phyloP scores from a whole-genome alignment of 1,140 invertebrate genomes.

The Conus ventricosus region DNA sequence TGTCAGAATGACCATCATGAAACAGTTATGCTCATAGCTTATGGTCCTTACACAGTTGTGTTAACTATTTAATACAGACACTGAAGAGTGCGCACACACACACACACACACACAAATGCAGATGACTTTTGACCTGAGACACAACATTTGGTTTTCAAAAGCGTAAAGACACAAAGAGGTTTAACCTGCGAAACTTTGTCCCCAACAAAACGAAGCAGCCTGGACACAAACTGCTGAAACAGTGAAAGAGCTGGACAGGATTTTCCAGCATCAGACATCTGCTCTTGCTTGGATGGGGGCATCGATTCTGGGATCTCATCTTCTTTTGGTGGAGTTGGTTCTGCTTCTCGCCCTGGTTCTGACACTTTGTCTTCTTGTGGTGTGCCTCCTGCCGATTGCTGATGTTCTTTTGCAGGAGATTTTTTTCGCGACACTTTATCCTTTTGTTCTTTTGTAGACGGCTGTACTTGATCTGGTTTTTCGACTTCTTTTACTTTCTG shows the following conservation, averaged over 20 bases:
- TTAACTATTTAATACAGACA: no score
- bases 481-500: not conserved
- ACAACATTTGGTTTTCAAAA: no score
- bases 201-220: not conserved
- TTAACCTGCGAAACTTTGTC: not conserved
- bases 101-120: no score
- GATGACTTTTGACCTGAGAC: no score
- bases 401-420: no score
- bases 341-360: not conserved
- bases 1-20: no score
- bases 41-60: no score
- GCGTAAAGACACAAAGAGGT: not conserved
- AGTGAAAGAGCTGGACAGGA: slow-evolving; percentile 30
- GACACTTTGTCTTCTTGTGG: not conserved
- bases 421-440: not conserved
- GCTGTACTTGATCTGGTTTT: not conserved
- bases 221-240: slow-evolving; percentile 33
- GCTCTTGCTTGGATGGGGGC: not conserved
- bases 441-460: not conserved
- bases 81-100: no score
- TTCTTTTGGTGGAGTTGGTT: not conserved
- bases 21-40: no score
- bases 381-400: not conserved
- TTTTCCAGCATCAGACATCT: not conserved
- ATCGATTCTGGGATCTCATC: not conserved